Evolutionary conservation across 2,113 vertebrate species (phyloP).

Genomic region (Rhineura floridana): DNA sequence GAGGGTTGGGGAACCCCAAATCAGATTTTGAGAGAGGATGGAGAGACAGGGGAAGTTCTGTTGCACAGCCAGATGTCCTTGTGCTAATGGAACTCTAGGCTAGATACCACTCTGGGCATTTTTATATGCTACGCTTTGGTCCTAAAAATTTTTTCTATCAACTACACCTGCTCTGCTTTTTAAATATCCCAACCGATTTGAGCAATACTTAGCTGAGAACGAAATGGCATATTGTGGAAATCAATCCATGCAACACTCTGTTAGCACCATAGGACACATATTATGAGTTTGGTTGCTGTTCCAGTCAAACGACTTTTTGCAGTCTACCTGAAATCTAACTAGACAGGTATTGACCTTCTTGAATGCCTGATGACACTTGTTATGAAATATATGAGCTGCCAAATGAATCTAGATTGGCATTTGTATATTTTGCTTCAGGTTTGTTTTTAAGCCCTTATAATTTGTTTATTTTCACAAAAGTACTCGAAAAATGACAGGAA

Average conservation of each 20-base stretch:
- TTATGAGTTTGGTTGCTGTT: background rate
- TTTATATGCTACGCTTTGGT: too few relatives aligned
- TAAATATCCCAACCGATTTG: background rate
- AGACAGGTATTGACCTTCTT: slow-evolving; percentile 18
- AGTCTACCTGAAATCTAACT: slow-evolving; percentile 7
- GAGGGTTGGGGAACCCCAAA: too few relatives aligned
- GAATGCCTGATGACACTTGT: slow-evolving; percentile 16
- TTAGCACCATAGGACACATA: background rate
- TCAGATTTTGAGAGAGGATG: too few relatives aligned
- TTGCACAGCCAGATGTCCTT: too few relatives aligned
- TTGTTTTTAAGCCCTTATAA: background rate
- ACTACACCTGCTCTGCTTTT: background rate
- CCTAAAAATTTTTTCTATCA: too few relatives aligned
- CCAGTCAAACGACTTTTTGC: background rate
- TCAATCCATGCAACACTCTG: background rate
- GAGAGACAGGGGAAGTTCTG: too few relatives aligned
- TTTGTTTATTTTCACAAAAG: background rate
- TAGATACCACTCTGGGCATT: too few relatives aligned
- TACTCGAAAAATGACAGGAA: slow-evolving; percentile 5
- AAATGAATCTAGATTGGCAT: slow-evolving; percentile 15
- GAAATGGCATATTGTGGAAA: background rate
- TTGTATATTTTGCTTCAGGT: slow-evolving; percentile 24
- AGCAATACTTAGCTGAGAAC: background rate
- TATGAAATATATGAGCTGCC: slow-evolving; percentile 17
- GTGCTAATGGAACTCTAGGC: too few relatives aligned